Percentiles rank a stretch among this genome's conserved stretches.
Conservation (phyloP, 2,797 vertebrate genomes). For the Tenualosa thibaudeaui region DNA sequence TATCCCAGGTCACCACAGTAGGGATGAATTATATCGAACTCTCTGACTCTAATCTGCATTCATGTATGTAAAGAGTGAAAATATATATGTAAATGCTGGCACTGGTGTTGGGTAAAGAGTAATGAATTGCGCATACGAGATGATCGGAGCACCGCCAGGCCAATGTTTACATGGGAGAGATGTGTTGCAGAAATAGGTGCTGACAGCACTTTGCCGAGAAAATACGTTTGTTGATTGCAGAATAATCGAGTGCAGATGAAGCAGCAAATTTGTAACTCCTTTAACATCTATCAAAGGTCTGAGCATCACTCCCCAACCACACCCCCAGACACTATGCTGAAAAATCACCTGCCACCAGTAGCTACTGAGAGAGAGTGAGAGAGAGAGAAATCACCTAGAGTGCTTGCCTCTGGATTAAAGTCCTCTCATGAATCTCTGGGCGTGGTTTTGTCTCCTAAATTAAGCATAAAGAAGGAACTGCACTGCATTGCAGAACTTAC, state of each 20-base stretch:
- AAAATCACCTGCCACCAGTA: conserved; percentile 6
- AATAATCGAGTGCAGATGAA: conserved; percentile 64
- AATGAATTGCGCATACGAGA: conserved; percentile 49
- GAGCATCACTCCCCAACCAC: conserved; percentile 33
- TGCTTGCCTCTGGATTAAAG: background rate
- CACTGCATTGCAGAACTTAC: background rate
- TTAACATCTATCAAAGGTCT: conserved; percentile 57
- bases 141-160: conserved; percentile 33
- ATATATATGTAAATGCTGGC: conserved; percentile 23
- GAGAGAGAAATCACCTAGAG: background rate
- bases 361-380: background rate
- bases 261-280: conserved; percentile 54
- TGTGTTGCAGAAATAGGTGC: conserved; percentile 52
- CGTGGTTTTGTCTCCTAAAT: background rate
- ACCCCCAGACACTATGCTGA: conserved; percentile 10
- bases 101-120: conserved; percentile 42
- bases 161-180: conserved; percentile 51
- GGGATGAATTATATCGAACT: conserved; percentile 38
- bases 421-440: background rate
- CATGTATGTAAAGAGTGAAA: conserved; percentile 49
- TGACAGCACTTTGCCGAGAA: conserved; percentile 50
- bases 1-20: background rate
- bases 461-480: background rate
- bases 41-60: conserved; percentile 44
- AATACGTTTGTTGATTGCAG: conserved; percentile 58